Evolutionary conservation across 1,140 invertebrate genomes (phyloP).

Genomic region (Drosophila grimshawi): DNA sequence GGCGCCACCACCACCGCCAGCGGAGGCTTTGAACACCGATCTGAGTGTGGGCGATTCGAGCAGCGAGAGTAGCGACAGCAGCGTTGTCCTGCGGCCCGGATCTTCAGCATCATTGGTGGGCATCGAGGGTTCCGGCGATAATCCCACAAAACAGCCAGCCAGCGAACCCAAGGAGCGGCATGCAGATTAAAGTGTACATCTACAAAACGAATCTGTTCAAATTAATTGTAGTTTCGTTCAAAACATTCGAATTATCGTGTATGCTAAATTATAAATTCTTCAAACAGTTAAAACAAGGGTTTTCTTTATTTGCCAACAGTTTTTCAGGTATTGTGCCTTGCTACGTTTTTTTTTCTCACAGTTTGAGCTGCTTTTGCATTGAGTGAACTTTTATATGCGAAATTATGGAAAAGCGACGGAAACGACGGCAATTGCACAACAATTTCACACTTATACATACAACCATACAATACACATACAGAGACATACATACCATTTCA

Average conservation of each 20-base stretch:
- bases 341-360: background rate
- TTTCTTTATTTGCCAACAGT: background rate
- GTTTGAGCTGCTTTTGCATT: slow-evolving; percentile 5
- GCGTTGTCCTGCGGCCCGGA: slow-evolving; percentile 59
- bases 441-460: slow-evolving; percentile 6
- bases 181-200: slow-evolving; percentile 20
- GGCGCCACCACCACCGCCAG: slow-evolving; percentile 35
- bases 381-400: background rate
- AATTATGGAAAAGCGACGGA: slow-evolving; percentile 6
- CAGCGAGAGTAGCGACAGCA: slow-evolving; percentile 71
- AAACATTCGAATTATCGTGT: slow-evolving; percentile 43
- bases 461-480: background rate
- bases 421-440: slow-evolving; percentile 1
- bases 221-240: slow-evolving; percentile 53
- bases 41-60: slow-evolving; percentile 68
- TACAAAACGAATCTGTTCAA: slow-evolving; percentile 46
- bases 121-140: slow-evolving; percentile 56
- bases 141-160: slow-evolving; percentile 15
- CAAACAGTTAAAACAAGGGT: slow-evolving; percentile 23
- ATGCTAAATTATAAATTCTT: slow-evolving; percentile 53
- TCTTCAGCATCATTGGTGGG: slow-evolving; percentile 51
- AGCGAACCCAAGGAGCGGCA: slow-evolving; percentile 37
- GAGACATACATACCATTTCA: background rate
- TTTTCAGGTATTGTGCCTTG: background rate
- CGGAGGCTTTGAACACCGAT: slow-evolving; percentile 50